Percentiles rank a stretch among this genome's conserved stretches.
These are phyloP conservation scores for Nasonia oneida DNA, from an alignment of 2,888 invertebrate species.

Conservation along the genomic window DNA sequence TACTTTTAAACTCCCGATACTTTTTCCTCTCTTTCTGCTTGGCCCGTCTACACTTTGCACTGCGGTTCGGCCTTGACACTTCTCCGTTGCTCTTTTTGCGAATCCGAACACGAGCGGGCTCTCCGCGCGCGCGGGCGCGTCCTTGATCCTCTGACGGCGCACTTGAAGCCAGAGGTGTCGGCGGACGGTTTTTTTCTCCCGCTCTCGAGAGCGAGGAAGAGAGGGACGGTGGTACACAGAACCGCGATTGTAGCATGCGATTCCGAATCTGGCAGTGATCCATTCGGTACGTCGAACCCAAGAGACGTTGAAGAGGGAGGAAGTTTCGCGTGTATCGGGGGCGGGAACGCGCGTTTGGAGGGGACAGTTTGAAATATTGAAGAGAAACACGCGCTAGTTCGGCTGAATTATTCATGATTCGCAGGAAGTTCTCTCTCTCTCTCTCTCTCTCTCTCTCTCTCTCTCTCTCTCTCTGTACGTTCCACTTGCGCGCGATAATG, in stretches of 20 bases:
- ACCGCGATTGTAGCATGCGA: constrained; percentile 37
- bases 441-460: too few species aligned
- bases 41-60: constrained; percentile 64
- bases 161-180: constrained; percentile 56
- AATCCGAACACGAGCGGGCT: constrained; percentile 20
- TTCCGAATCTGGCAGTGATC: constrained; percentile 69
- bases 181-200: not conserved
- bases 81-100: constrained; percentile 37
- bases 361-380: not conserved
- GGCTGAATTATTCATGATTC: constrained; percentile 39
- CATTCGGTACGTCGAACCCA: constrained; percentile 65
- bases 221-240: constrained; percentile 1
- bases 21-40: constrained; percentile 62
- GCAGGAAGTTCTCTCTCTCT: not conserved
- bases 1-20: constrained; percentile 47
- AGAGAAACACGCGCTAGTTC: not conserved
- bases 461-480: not conserved
- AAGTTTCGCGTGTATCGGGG: not conserved
- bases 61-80: constrained; percentile 21
- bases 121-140: constrained; percentile 59
- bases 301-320: not conserved
- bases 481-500: not conserved
- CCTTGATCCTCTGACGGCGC: constrained; percentile 70
- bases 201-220: not conserved
- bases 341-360: not conserved